phyloP scores from a whole-genome alignment of 1,140 invertebrate genomes.

The Drosophila murphyi region DNA sequence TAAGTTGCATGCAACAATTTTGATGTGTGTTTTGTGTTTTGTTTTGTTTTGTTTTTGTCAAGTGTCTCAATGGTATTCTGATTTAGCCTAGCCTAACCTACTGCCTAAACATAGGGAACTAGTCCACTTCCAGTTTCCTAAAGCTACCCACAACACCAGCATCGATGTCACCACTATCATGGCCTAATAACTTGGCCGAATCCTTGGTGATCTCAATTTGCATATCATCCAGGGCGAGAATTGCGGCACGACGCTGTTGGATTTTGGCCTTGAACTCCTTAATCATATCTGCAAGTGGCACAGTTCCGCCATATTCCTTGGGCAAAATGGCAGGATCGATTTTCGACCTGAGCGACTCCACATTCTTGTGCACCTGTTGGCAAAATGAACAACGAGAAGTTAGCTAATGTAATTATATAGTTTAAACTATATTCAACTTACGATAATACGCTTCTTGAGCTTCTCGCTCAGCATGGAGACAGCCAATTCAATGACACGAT shows the following conservation, averaged over 20 bases:
- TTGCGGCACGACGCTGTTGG: constrained; percentile 87
- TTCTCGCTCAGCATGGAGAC: constrained; percentile 92
- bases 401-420: background rate
- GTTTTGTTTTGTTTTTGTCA: constrained; percentile 53
- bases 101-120: constrained; percentile 62
- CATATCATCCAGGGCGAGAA: constrained; percentile 92
- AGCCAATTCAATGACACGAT: constrained; percentile 91
- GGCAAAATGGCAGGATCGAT: constrained; percentile 91
- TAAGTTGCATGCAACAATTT: constrained; percentile 55
- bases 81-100: constrained; percentile 68
- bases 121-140: constrained; percentile 93
- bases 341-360: constrained; percentile 89
- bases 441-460: constrained; percentile 90
- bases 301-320: constrained; percentile 93
- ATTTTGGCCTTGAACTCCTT: constrained; percentile 89
- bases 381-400: background rate
- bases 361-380: constrained; percentile 88
- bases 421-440: constrained; percentile 84
- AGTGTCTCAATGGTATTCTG: constrained; percentile 73
- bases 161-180: constrained; percentile 88
- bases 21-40: constrained; percentile 25
- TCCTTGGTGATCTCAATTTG: constrained; percentile 88
- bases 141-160: constrained; percentile 90
- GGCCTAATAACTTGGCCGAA: constrained; percentile 87
- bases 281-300: constrained; percentile 92